Evolutionary conservation across 1,140 invertebrate species (phyloP).

Genomic region (Brachionus calyciflorus): DNA sequence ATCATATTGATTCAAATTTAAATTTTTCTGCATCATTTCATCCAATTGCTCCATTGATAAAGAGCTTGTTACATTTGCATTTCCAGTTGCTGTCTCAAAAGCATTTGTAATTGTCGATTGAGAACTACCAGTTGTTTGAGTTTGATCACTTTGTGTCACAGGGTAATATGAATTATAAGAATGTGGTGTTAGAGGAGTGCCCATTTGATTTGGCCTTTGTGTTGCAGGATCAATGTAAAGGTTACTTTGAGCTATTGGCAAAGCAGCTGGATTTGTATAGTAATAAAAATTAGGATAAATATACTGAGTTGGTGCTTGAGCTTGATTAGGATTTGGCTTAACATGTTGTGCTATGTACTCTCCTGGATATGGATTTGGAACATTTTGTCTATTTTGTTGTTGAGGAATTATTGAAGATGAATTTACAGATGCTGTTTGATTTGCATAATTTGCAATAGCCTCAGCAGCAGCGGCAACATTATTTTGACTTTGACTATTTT

Average conservation of each 20-base stretch:
- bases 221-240: not conserved
- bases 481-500: conserved; percentile 12
- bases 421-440: conserved; percentile 32
- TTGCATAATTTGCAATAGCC: conserved; percentile 4
- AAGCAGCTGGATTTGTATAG: conserved; percentile 14
- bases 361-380: not conserved
- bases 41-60: not conserved
- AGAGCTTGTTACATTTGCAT: not conserved
- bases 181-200: not conserved
- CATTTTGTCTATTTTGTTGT: not conserved
- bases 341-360: not conserved
- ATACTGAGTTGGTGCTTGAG: not conserved
- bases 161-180: conserved; percentile 1
- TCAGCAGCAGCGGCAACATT: conserved; percentile 1
- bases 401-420: not conserved
- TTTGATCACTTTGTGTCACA: no score
- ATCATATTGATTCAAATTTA: not conserved
- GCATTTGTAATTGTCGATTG: conserved; percentile 17
- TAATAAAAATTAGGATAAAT: conserved; percentile 35
- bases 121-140: not conserved
- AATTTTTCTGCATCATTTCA: conserved; percentile 26
- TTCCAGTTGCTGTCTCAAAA: conserved; percentile 24
- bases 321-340: not conserved
- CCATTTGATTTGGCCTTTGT: not conserved
- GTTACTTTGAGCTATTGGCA: not conserved